A percentile compares a stretch with the other conserved stretches of the same genome.
These are phyloP conservation scores for Seriola dumerili DNA, from an alignment of 2,113 vertebrate species.

Conservation along the genomic window DNA sequence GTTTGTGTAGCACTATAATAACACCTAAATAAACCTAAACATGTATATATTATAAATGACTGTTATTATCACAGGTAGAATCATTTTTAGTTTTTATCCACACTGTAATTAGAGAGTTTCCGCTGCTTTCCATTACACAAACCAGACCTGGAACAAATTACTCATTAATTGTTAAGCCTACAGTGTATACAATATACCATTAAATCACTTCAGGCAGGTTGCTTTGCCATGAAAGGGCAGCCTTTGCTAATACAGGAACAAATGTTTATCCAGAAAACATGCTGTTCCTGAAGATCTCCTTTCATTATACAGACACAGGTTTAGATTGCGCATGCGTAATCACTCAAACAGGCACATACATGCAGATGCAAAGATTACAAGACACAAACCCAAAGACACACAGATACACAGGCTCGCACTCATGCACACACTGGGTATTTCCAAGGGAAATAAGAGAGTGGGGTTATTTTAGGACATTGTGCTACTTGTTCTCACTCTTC, in stretches of 20 bases:
- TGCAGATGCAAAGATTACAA: constrained; percentile 43
- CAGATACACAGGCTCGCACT: constrained; percentile 9
- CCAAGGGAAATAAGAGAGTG: constrained; percentile 68
- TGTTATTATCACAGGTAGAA: neutral
- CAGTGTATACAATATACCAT: neutral
- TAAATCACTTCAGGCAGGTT: constrained; percentile 8
- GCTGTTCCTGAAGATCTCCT: constrained; percentile 6
- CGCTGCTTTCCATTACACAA: neutral
- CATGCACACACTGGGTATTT: constrained; percentile 69
- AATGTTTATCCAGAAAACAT: constrained; percentile 27
- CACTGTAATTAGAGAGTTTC: neutral
- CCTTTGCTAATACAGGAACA: constrained; percentile 32
- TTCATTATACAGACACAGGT: constrained; percentile 20
- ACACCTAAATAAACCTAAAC: neutral
- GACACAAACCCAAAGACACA: constrained; percentile 1
- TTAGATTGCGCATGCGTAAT: constrained; percentile 42
- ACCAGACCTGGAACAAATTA: neutral
- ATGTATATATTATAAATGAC: neutral
- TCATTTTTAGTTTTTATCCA: neutral
- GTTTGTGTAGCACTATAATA: constrained; percentile 13
- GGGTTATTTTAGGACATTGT: constrained; percentile 56
- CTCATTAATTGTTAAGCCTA: constrained; percentile 7
- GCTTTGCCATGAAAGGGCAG: constrained; percentile 38
- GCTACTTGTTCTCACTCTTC: constrained; percentile 35
- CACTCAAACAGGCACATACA: constrained; percentile 44